Percentiles rank a stretch among this genome's conserved stretches.
Conservation (phyloP, 2,888 invertebrate genomes). For the Agrochola circellaris region DNA sequence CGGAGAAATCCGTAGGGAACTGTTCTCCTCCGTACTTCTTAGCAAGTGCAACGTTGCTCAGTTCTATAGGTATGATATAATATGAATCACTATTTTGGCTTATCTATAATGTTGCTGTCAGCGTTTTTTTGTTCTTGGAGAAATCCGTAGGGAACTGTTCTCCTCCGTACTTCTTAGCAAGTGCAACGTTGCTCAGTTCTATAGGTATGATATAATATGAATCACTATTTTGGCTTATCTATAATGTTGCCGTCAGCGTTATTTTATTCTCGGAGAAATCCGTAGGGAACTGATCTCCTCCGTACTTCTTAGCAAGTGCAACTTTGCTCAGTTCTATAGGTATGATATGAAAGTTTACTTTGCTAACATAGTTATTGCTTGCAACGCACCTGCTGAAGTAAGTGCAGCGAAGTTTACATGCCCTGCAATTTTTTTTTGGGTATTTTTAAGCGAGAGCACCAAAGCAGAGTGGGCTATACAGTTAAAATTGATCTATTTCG, state of each 20-base stretch:
- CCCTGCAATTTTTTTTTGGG: background rate
- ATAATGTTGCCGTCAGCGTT: background rate
- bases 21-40: background rate
- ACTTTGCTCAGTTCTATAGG: background rate
- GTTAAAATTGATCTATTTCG: background rate
- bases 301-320: background rate
- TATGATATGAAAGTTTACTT: background rate
- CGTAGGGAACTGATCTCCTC: background rate
- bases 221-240: slow-evolving; percentile 8
- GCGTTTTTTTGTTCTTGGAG: background rate
- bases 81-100: too few relatives aligned
- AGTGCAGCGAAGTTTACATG: background rate
- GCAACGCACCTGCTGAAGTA: background rate
- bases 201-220: background rate
- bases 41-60: background rate
- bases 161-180: background rate
- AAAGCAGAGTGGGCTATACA: background rate
- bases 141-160: background rate
- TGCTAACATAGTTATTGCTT: background rate
- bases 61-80: slow-evolving; percentile 3
- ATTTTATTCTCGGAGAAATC: background rate
- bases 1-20: background rate
- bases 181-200: slow-evolving; percentile 4
- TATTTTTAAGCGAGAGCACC: background rate
- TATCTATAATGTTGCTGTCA: slow-evolving; percentile 1